Conservation (phyloP, 2,797 vertebrate species). For the Otus scops region DNA sequence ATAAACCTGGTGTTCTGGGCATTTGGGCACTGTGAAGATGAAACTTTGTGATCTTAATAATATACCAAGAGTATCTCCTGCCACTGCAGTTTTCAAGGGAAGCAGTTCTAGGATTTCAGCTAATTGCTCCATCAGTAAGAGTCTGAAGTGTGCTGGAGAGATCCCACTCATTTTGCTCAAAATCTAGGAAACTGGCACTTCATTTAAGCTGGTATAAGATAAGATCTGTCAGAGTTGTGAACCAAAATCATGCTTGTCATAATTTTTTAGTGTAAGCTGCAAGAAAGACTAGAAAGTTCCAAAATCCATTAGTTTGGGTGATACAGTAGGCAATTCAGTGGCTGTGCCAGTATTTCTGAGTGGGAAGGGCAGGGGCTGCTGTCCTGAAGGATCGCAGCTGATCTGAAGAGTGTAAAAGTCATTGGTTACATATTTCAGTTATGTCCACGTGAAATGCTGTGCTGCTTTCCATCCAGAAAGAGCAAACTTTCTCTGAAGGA, state of each 20-base stretch:
- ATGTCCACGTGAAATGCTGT: not conserved
- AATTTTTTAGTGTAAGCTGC: not conserved
- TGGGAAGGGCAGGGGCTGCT: not conserved
- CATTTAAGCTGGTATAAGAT: not conserved
- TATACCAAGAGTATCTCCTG: not conserved
- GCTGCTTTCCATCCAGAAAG: not conserved
- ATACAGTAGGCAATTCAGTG: not conserved
- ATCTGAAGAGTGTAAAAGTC: not conserved
- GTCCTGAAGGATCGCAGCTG: not conserved
- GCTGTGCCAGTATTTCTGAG: not conserved
- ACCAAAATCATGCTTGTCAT: not conserved
- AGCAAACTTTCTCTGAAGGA: not conserved
- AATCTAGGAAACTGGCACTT: not conserved
- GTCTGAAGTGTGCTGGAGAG: not conserved
- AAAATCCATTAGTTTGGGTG: not conserved
- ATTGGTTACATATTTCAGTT: not conserved
- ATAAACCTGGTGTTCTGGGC: not conserved
- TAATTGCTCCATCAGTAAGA: not conserved
- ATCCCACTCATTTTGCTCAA: not conserved
- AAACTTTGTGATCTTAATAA: not conserved
- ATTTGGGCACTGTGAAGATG: not conserved
- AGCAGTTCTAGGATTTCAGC: not conserved
- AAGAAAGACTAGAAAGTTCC: not conserved
- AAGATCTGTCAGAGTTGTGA: not conserved
- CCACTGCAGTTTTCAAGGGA: not conserved